Base-by-base conservation (phyloP, 2,113 vertebrate genomes). In the human region DNA sequence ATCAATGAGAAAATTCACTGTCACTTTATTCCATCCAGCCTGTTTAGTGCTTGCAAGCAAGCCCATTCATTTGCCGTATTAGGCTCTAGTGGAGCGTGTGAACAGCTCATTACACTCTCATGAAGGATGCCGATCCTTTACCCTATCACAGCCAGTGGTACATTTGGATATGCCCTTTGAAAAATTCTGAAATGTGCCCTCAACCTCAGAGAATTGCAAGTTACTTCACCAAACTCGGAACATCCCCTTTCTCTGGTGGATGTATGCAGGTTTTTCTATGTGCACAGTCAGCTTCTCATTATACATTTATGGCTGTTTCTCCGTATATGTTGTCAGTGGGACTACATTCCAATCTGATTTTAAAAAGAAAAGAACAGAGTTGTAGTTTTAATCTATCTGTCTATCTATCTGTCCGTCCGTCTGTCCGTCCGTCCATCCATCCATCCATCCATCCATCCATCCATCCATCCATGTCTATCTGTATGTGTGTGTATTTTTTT, bases 21-120 rank as follows among this genome's bases (percentile, higher is more conserved):
- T 52, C 45, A 14, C 52, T 89, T 79, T 66, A 70, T 79, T 59
- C 76, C 40, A 38, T 48, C 59, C 20, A 3, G 59, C 38, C 35
- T 86, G 57, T 75, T 70, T 11, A 78, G 94, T 18, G 25, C 68
- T 57, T 78, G 12, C 1, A 0, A 89, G 93, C 48, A 52, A 92
- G 66, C 17, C 45, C 83, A 84, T 84, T 86, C 80, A 40, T 87
- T 96, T 90, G 64, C 87, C 90, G 73, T 57, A 87, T 93, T 66
- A 90, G 70, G 90, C 64, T 90, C 68, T 32, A 48, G 79, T 3
- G 50, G 84, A 90, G 92, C 18, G 0, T 81, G 64, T 50, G 70
- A 72, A 80, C 17, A 76, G 61, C 30, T 72, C 82, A 64, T 72
- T 80, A 66, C 8, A 16, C 25, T 48, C 64, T 59, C 13, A 23